A percentile compares a stretch with the other conserved stretches of the same genome.
These are phyloP conservation scores for Drosophila colorata DNA, from an alignment of 2,888 invertebrate genomes.

Conservation along the genomic window DNA sequence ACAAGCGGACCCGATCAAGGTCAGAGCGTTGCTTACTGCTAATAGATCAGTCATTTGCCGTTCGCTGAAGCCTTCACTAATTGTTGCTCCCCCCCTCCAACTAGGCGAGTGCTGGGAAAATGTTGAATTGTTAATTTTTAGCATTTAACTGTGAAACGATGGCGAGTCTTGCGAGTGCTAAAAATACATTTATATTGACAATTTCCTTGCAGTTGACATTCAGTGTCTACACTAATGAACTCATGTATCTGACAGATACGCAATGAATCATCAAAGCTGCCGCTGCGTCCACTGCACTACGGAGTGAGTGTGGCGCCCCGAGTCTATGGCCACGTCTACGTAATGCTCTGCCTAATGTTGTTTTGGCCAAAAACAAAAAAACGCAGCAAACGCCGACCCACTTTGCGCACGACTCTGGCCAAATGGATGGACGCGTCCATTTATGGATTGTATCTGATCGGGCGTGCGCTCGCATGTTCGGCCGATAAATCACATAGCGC, in stretches of 20 bases:
- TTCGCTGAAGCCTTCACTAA: slow-evolving; percentile 50
- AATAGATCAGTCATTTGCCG: slow-evolving; percentile 34
- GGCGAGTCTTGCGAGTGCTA: slow-evolving; percentile 47
- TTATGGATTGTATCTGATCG: slow-evolving; percentile 46
- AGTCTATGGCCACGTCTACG: slow-evolving; percentile 40
- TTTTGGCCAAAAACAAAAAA: slow-evolving; percentile 65
- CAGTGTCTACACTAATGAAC: slow-evolving; percentile 79
- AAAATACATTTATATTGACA: slow-evolving; percentile 63
- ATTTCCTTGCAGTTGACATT: slow-evolving; percentile 82
- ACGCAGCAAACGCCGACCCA: slow-evolving; percentile 61
- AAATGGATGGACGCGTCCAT: slow-evolving; percentile 59
- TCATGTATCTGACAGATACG: slow-evolving; percentile 77
- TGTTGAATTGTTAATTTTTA: slow-evolving; percentile 47
- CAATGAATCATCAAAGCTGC: slow-evolving; percentile 75
- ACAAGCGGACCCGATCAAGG: slow-evolving; percentile 36
- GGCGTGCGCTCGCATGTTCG: slow-evolving; percentile 45
- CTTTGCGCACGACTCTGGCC: slow-evolving; percentile 72
- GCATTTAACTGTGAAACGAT: slow-evolving; percentile 70
- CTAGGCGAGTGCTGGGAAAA: slow-evolving; percentile 4
- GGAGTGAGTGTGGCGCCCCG: slow-evolving; percentile 70
- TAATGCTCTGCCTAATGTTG: slow-evolving; percentile 48
- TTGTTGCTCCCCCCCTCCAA: slow-evolving; percentile 8
- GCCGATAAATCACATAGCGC: slow-evolving; percentile 63
- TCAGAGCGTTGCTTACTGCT: slow-evolving; percentile 20
- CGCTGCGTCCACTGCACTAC: slow-evolving; percentile 23